phyloP scores from a whole-genome alignment of 2,888 invertebrate species.

The Congeria kusceri region DNA sequence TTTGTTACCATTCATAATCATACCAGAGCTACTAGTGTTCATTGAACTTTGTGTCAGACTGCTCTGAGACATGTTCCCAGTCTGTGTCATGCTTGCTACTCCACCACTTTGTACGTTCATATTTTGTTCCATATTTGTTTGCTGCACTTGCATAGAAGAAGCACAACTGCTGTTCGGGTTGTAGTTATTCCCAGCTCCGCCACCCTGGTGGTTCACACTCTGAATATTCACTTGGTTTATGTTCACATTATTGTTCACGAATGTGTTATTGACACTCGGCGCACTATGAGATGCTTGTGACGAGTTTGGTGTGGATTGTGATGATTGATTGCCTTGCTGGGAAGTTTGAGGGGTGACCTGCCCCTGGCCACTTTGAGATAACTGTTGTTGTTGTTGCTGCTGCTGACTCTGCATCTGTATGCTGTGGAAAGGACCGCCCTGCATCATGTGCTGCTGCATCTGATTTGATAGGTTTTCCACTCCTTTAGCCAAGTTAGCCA shows the following conservation, averaged over 20 bases:
- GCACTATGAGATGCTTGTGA: constrained; percentile 69
- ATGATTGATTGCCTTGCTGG: constrained; percentile 44
- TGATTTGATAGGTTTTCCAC: constrained; percentile 84
- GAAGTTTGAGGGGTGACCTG: constrained; percentile 33
- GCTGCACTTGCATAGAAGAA: constrained; percentile 80
- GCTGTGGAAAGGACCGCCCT: constrained; percentile 85
- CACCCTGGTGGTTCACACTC: constrained; percentile 78
- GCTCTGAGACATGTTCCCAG: constrained; percentile 64
- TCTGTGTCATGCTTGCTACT: constrained; percentile 49
- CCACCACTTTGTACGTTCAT: constrained; percentile 60
- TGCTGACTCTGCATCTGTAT: constrained; percentile 75
- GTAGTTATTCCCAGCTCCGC: constrained; percentile 71
- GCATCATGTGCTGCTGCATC: constrained; percentile 85
- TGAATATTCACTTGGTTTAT: constrained; percentile 87
- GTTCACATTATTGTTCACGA: constrained; percentile 86
- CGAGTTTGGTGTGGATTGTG: constrained; percentile 58
- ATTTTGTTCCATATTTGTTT: constrained; percentile 77
- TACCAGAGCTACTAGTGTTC: constrained; percentile 46
- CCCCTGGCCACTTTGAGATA: constrained; percentile 8
- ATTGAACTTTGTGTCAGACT: constrained; percentile 59
- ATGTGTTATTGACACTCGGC: constrained; percentile 86
- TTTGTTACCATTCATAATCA: constrained; percentile 34
- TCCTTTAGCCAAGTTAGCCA: constrained; percentile 85
- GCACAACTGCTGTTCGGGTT: constrained; percentile 33
- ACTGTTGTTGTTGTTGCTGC: constrained; percentile 11